These are phyloP conservation scores for Liasis olivaceus DNA, from an alignment of 2,797 vertebrate genomes.

Conservation along the genomic window DNA sequence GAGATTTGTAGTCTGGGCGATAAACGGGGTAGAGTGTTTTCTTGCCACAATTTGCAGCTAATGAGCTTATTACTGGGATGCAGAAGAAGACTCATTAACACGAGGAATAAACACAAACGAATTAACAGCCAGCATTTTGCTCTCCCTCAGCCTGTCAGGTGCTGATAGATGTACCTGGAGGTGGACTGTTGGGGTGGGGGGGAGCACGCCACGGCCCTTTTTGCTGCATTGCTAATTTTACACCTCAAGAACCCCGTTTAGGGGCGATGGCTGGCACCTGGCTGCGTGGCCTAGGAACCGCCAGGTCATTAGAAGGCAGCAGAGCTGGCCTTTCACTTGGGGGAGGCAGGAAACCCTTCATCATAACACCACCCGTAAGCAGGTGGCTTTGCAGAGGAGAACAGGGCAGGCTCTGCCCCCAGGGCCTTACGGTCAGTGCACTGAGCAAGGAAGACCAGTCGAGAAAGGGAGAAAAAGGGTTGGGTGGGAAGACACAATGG, in stretches of 20 bases:
- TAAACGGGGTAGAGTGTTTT: constrained; percentile 6
- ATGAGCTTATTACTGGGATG: constrained; percentile 82
- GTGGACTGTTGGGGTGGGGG: not conserved
- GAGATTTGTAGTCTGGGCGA: constrained; percentile 48
- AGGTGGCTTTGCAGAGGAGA: too few relatives aligned
- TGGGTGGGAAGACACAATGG: too few relatives aligned
- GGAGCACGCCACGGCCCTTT: not conserved
- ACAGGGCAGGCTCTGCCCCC: too few relatives aligned
- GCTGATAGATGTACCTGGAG: constrained; percentile 72
- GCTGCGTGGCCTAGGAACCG: too few relatives aligned
- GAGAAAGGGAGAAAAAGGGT: too few relatives aligned
- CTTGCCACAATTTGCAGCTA: constrained; percentile 75
- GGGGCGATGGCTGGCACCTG: not conserved
- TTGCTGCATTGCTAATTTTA: constrained; percentile 29
- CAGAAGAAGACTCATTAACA: constrained; percentile 79
- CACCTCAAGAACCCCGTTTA: not conserved
- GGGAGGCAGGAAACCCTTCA: not conserved
- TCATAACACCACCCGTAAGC: too few relatives aligned
- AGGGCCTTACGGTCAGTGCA: too few relatives aligned
- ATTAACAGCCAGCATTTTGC: constrained; percentile 76
- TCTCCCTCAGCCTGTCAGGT: constrained; percentile 79
- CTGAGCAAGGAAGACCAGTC: too few relatives aligned
- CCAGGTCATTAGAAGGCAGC: not conserved
- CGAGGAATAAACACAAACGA: constrained; percentile 85
- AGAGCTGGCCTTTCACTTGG: not conserved